A percentile compares a stretch with the other conserved stretches of the same genome.
Evolutionary conservation across 2,113 vertebrate species (phyloP).

Genomic region (Phoenicopterus ruber): DNA sequence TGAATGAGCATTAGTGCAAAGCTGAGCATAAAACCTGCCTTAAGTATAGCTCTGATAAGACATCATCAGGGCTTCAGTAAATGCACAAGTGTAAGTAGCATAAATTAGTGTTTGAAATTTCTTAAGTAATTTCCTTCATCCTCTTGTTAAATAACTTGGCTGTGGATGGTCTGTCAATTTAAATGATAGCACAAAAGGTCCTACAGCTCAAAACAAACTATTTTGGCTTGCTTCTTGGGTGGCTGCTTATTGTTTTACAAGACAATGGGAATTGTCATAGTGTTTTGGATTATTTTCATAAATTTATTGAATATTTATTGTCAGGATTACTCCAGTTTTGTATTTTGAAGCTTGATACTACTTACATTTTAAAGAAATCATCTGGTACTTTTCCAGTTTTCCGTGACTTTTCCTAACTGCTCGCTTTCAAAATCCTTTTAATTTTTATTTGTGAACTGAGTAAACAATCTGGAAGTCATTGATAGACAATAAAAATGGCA

Average conservation of each 20-base stretch:
- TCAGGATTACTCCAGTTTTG: not conserved
- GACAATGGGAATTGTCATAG: constrained; percentile 46
- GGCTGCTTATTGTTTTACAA: constrained; percentile 44
- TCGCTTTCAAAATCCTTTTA: constrained; percentile 3
- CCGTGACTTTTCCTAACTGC: not conserved
- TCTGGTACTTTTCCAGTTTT: constrained; percentile 24
- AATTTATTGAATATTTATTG: constrained; percentile 53
- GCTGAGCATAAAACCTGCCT: not conserved
- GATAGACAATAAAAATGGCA: constrained; percentile 54
- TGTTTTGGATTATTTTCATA: constrained; percentile 34
- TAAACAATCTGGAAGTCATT: constrained; percentile 59
- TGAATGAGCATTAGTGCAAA: not conserved
- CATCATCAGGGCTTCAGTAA: not conserved
- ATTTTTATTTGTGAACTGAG: constrained; percentile 27
- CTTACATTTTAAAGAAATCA: constrained; percentile 10
- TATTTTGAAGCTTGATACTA: constrained; percentile 20
- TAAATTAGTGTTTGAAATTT: not conserved
- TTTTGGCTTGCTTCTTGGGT: constrained; percentile 58
- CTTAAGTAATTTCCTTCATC: not conserved
- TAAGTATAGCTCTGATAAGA: not conserved
- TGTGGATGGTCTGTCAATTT: not conserved
- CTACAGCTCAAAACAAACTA: constrained; percentile 27
- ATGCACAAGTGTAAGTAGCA: not conserved
- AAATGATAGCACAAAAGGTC: constrained; percentile 43
- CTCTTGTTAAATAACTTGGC: not conserved